phyloP scores from a whole-genome alignment of 1,140 invertebrate species.

The Battus philenor region DNA sequence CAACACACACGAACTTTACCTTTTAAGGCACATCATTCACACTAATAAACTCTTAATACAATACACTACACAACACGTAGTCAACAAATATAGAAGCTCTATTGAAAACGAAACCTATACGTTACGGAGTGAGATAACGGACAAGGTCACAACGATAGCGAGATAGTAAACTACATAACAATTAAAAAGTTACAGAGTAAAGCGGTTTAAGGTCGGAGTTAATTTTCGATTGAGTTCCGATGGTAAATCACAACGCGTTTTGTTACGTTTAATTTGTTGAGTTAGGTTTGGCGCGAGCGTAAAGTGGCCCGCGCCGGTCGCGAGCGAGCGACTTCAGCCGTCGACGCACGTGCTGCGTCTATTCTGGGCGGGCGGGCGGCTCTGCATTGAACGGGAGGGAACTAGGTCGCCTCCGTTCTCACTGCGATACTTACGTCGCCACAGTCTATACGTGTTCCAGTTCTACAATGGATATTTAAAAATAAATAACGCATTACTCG shows the following conservation, averaged over 20 bases:
- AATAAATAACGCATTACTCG: slow-evolving; percentile 12
- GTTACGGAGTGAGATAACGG: slow-evolving; percentile 50
- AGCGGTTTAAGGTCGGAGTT: slow-evolving; percentile 16
- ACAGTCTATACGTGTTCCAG: slow-evolving; percentile 17
- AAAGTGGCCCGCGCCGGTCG: slow-evolving; percentile 20
- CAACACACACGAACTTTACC: slow-evolving; percentile 41
- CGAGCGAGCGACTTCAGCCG: slow-evolving; percentile 48
- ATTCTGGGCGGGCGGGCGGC: slow-evolving; percentile 65
- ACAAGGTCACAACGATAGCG: slow-evolving; percentile 61
- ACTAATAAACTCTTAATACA: slow-evolving; percentile 28
- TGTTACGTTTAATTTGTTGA: slow-evolving; percentile 4
- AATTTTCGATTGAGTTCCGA: not conserved
- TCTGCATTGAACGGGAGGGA: slow-evolving; percentile 61
- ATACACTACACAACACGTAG: slow-evolving; percentile 11
- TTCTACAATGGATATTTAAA: slow-evolving; percentile 19
- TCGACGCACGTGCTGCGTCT: slow-evolving; percentile 71
- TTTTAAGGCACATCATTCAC: slow-evolving; percentile 68
- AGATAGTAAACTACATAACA: slow-evolving; percentile 15
- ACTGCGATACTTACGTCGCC: slow-evolving; percentile 19
- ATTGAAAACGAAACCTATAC: slow-evolving; percentile 36
- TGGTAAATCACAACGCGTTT: slow-evolving; percentile 12
- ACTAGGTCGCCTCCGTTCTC: slow-evolving; percentile 52
- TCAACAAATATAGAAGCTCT: slow-evolving; percentile 28
- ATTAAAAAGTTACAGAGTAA: slow-evolving; percentile 12
- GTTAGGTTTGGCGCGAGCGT: slow-evolving; percentile 16